These are phyloP conservation scores for Perca schrenkii DNA, from an alignment of 2,113 vertebrate species.

Conservation along the genomic window DNA sequence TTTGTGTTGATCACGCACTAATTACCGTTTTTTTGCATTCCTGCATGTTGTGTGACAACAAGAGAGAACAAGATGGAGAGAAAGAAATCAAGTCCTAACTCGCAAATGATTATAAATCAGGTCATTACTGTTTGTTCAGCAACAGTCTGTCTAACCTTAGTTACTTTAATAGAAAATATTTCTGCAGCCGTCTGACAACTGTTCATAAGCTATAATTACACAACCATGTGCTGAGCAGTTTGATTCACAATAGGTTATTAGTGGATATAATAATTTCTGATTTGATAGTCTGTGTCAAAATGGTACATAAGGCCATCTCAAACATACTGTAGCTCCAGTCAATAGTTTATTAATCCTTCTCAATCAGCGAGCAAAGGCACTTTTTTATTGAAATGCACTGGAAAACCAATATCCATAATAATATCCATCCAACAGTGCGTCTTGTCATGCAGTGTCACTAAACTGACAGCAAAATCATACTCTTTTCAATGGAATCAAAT, in stretches of 20 bases:
- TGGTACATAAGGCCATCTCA: not conserved
- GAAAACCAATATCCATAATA: not conserved
- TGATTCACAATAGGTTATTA: not conserved
- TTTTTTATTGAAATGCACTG: not conserved
- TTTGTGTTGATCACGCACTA: not conserved
- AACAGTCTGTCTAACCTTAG: not conserved
- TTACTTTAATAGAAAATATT: not conserved
- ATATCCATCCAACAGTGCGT: no score
- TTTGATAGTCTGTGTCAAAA: no score
- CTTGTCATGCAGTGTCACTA: no score
- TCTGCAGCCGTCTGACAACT: not conserved
- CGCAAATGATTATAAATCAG: not conserved
- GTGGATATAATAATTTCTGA: not conserved
- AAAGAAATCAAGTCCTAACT: no score
- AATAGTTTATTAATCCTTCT: not conserved
- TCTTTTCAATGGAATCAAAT: no score
- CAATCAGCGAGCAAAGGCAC: not conserved
- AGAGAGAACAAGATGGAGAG: not conserved
- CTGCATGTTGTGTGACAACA: not conserved
- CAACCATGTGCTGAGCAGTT: not conserved
- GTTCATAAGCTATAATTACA: not conserved
- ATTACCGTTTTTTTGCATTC: not conserved
- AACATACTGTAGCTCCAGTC: not conserved
- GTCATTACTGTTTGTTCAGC: no score
- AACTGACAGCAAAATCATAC: no score